Evolutionary conservation across 2,797 vertebrate species (phyloP), one percentile per base, ranked within the genome.

Genomic region (Pangasius krempfi): DNA sequence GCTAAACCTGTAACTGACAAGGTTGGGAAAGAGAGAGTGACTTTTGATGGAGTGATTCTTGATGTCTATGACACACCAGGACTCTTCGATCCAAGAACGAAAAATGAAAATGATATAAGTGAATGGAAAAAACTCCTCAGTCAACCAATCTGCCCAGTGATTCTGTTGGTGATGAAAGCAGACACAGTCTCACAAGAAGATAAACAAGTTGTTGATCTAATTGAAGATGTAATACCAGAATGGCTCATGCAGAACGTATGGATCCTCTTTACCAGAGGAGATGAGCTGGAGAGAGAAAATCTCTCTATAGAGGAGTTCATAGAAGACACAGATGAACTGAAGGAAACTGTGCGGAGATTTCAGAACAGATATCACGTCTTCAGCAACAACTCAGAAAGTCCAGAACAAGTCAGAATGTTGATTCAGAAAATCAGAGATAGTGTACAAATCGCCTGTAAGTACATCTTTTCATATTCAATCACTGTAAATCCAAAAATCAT

Each of bases 51-150:
- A n/a, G 22, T 52, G 37, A 78, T 6, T 25, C 40, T 78, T 16
- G 47, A 52, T 30, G 75, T 78, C 1, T 52, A 78, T 7, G 75
- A 78, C 44, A 78, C 75, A n/a, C 75, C 75, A n/a, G 75, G 75
- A 52, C 12, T 78, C 47, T 78, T 20, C 40, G 25, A 25, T 44
- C 14, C 72, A 47, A 20, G 9, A 40, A 33, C 30, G 1, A 75
- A 37, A 0, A 44, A 20, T 7, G 72, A 75, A 47, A 8, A 75
- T 5, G 6, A 20, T 9, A 47, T 1, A 25, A 47, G 18, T 20
- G 18, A n/a, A n/a, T n/a, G n/a, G n/a, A n/a, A n/a, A n/a, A n/a
- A 75, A 25, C 33, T 47, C 22, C 14, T 75, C 18, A 12, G 72
- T 20, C 12, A 27, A 50, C 27, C 9, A 9, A 47, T 5, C 44